Base-by-base conservation (phyloP, 2,888 invertebrate species). In the Drosophila tanythrix region DNA sequence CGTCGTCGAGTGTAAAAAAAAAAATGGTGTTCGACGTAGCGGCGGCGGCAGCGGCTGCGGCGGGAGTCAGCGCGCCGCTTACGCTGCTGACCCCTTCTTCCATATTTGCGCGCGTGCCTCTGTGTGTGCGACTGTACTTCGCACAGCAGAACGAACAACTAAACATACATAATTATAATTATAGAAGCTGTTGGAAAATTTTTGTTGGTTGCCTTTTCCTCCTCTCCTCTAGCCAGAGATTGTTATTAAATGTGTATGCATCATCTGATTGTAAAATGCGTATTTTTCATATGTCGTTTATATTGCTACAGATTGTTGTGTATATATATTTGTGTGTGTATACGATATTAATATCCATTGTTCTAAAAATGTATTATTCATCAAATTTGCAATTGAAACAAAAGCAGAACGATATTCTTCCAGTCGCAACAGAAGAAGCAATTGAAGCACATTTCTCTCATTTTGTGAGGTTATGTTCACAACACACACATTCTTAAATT, bases 101-200 rank as follows among this genome's bases (percentile, higher is more conserved):
- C 83, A 77, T 86, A 81, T 88, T 80, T 86, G 75, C 79, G 76
- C 84, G 85, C 88, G 88, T 89, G 78, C 81, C 80, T 48, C 29
- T 57, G 40, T 83, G 76, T 83, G 90, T 87, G 79, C 75, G 90
- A 91, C 91, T 91, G 91, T 91, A 91, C 91, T 82, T 90, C 71
- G 67, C 64, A 64, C 58, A 78, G 36, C 43, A 60, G 65, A 51
- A 33, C 65, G 43, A 57, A 31, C 79, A 63, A 58, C 60, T 58
- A 73, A 67, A 65, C 57, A 71, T 65, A 48, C 51, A 69, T 64
- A 62, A 67, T 77, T 73, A 83, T 79, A 74, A 74, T 73, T 74
- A 89, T 81, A 79, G 79, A 84, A 74, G 71, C 58, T 68, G 67
- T 66, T 73, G 82, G 67, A 70, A 74, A 59, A 56, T 65, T 63